phyloP scores from a whole-genome alignment of 1,140 invertebrate species.

The Eurytemora carolleeae region DNA sequence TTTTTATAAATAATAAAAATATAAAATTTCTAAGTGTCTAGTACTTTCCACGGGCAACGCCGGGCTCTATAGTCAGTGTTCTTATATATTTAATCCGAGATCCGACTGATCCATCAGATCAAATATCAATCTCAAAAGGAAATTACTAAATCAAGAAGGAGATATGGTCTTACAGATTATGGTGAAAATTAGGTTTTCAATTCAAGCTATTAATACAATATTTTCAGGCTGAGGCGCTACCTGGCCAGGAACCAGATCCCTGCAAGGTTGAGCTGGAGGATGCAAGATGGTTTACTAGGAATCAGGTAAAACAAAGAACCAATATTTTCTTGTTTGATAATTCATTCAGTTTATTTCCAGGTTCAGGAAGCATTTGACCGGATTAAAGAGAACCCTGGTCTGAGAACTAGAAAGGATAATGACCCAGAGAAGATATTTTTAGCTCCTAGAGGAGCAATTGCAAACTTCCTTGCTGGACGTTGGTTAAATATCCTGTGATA shows the following conservation, averaged over 20 bases:
- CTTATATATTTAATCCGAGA: too few relatives aligned
- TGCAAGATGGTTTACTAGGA: conserved; percentile 33
- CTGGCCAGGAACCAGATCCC: not conserved
- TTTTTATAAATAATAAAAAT: too few relatives aligned
- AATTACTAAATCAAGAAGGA: too few relatives aligned
- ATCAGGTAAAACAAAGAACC: conserved; percentile 24
- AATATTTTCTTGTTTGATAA: not conserved
- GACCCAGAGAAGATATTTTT: not conserved
- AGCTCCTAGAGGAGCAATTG: not conserved
- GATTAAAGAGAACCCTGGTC: not conserved
- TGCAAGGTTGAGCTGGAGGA: conserved; percentile 31
- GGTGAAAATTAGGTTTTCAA: too few relatives aligned
- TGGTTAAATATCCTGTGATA: too few relatives aligned
- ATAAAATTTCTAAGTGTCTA: too few relatives aligned
- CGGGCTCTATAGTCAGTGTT: too few relatives aligned
- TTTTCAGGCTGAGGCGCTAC: conserved; percentile 21
- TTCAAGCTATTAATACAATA: too few relatives aligned
- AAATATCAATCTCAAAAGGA: too few relatives aligned
- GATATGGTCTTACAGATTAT: too few relatives aligned
- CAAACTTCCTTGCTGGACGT: not conserved
- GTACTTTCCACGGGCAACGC: too few relatives aligned
- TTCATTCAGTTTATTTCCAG: not conserved
- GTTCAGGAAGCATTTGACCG: not conserved
- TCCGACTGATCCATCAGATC: too few relatives aligned
- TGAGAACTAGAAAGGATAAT: not conserved